Base-by-base conservation (phyloP, 2,888 invertebrate species). In the Erynnis tages region DNA sequence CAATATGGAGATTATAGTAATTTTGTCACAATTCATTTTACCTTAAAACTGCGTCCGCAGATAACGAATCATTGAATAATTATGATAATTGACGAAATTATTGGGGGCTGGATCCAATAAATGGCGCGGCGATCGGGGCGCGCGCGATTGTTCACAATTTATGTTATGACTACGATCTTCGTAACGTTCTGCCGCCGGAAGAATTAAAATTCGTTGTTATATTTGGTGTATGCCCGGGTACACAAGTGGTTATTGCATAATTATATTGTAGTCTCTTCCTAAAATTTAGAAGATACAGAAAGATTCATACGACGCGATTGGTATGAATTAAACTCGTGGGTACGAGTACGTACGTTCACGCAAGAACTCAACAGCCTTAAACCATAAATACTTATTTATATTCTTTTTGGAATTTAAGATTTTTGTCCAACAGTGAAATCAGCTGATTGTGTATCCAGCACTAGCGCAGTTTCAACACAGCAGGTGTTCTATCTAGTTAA, bases 61-160 rank as follows among this genome's bases (percentile, higher is more conserved):
- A 76, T 74, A 74, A 76, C 76, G 81, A 72, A 62, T 72, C 80
- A 80, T 82, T 82, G 79, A 82, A 82, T 82, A 79, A 83, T 82
- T 83, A 83, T 82, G 80, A 72, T 82, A 82, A 82, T 82, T 77
- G 70, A 64, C 60, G 70, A 71, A 76, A 79, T 69, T 73, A 76
- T 72, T 69, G 70, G 62, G 65, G 69, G 66, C 74, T 76, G 73
- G 70, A 76, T 73, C 73, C 61, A 60, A 61, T 63, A 63, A 61
- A 57, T 46, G 44, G 53, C 61, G 64, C 62, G 64, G 62, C 60
- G 71, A 70, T 66, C 59, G 50, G 62, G 54, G 38, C 16, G 53
- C 59, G 54, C 52, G 65, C 69, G 66, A 68, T 74, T 69, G 71
- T 69, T 68, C 59, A 60, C 67, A 70, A 76, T 77, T 77, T 76